These are phyloP conservation scores for Rhea pennata DNA, from an alignment of 2,113 vertebrate species.

Conservation along the genomic window DNA sequence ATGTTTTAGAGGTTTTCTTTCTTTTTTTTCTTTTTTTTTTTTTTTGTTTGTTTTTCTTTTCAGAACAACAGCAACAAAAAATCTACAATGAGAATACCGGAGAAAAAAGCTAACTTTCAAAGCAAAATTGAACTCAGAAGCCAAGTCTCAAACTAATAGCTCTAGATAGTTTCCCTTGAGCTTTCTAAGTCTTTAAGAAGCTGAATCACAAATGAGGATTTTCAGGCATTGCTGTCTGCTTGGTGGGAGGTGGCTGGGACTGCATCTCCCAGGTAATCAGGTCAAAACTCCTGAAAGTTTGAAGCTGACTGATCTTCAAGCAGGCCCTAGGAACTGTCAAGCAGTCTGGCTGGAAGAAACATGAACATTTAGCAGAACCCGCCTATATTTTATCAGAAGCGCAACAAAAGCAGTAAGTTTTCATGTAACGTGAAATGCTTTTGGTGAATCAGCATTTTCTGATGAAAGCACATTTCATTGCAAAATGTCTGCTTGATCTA, in stretches of 20 bases:
- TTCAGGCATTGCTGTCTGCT: background rate
- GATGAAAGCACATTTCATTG: background rate
- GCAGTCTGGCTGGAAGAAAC: background rate
- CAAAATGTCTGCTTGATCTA: background rate
- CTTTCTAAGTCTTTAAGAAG: background rate
- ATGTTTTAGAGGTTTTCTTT: background rate
- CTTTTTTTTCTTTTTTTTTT: background rate
- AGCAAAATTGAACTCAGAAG: background rate
- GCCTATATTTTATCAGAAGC: background rate
- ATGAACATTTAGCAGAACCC: background rate
- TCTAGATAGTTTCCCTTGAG: background rate
- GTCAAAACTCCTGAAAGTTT: background rate
- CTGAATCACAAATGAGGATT: background rate
- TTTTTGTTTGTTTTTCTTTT: background rate
- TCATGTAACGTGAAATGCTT: background rate
- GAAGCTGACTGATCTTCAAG: background rate
- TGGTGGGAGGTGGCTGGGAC: background rate
- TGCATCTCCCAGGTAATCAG: background rate
- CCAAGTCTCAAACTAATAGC: background rate
- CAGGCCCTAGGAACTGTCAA: background rate
- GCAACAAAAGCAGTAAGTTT: background rate
- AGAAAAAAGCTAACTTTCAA: background rate
- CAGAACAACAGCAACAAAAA: background rate
- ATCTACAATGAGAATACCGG: background rate
- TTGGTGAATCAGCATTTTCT: constrained; percentile 40